Percentiles rank a stretch among this genome's conserved stretches.
Evolutionary conservation across 1,140 invertebrate genomes (phyloP).

Genomic region (Parapsyche elsis): DNA sequence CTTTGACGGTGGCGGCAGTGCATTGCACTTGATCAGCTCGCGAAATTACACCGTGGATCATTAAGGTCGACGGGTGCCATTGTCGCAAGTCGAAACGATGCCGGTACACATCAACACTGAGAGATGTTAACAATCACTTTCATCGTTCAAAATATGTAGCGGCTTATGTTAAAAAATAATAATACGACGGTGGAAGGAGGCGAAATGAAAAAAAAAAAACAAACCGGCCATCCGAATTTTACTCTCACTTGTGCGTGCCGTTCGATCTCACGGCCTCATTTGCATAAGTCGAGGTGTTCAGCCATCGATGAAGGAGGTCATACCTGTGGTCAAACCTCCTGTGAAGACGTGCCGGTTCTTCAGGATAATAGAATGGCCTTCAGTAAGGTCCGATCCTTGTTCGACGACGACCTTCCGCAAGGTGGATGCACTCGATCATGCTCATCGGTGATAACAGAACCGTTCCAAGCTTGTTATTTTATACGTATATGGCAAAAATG

Average conservation of each 20-base stretch:
- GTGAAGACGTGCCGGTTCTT: neutral
- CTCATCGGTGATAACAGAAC: no score
- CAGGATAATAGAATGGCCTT: neutral
- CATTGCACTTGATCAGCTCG: slow-evolving; percentile 4
- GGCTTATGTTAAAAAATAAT: slow-evolving; percentile 13
- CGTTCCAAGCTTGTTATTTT: no score
- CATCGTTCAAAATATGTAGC: slow-evolving; percentile 26
- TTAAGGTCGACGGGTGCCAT: slow-evolving; percentile 33
- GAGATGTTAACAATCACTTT: slow-evolving; percentile 30
- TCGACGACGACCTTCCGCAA: neutral
- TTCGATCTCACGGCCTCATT: slow-evolving; percentile 35
- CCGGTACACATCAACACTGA: neutral
- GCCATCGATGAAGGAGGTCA: slow-evolving; percentile 23
- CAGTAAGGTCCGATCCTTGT: neutral
- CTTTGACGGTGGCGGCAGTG: neutral
- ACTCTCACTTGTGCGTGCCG: slow-evolving; percentile 32
- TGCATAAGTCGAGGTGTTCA: slow-evolving; percentile 26
- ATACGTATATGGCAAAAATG: no score
- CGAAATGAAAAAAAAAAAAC: neutral
- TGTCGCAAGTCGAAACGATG: neutral
- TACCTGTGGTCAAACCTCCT: neutral
- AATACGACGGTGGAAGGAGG: neutral
- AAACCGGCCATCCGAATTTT: slow-evolving; percentile 19
- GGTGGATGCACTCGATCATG: no score
- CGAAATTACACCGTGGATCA: slow-evolving; percentile 4